Evolutionary conservation across 2,113 vertebrate species (phyloP).

Genomic region (Triplophysa tibetana): DNA sequence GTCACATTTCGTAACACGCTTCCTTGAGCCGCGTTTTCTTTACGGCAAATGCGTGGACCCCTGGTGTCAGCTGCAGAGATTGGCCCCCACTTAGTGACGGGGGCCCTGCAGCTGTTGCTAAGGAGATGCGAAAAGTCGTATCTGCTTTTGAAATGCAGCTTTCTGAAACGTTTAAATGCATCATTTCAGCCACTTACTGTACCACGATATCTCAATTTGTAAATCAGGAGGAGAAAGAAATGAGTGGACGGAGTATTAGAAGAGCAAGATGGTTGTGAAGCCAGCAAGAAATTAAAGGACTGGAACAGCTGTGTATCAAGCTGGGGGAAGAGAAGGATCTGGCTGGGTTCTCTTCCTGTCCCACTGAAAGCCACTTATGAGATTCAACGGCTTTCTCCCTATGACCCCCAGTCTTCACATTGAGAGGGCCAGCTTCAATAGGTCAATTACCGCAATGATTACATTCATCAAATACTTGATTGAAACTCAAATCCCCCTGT

Average conservation of each 20-base stretch:
- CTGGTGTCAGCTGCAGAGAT: slow-evolving; percentile 22
- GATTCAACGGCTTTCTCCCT: slow-evolving; percentile 51
- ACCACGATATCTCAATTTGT: slow-evolving; percentile 14
- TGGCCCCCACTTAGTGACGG: background rate
- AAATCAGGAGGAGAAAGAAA: background rate
- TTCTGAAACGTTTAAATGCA: background rate
- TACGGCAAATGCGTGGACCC: background rate
- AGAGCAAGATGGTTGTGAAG: background rate
- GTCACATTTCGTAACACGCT: background rate
- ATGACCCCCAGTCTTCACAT: slow-evolving; percentile 48
- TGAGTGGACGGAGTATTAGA: background rate
- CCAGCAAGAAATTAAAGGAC: slow-evolving; percentile 15
- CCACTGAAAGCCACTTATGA: slow-evolving; percentile 42
- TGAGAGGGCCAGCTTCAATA: slow-evolving; percentile 42
- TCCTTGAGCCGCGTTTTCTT: background rate
- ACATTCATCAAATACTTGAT: slow-evolving; percentile 55
- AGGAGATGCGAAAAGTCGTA: slow-evolving; percentile 22
- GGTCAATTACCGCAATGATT: slow-evolving; percentile 54
- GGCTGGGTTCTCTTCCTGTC: slow-evolving; percentile 40
- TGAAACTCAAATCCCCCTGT: slow-evolving; percentile 43
- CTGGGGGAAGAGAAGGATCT: slow-evolving; percentile 43
- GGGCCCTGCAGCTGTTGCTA: slow-evolving; percentile 46
- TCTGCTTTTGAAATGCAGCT: background rate
- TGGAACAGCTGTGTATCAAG: slow-evolving; percentile 37
- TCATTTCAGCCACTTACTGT: slow-evolving; percentile 4